Evolutionary conservation across 1,140 invertebrate species (phyloP).

Genomic region (Drosophila albomicans): DNA sequence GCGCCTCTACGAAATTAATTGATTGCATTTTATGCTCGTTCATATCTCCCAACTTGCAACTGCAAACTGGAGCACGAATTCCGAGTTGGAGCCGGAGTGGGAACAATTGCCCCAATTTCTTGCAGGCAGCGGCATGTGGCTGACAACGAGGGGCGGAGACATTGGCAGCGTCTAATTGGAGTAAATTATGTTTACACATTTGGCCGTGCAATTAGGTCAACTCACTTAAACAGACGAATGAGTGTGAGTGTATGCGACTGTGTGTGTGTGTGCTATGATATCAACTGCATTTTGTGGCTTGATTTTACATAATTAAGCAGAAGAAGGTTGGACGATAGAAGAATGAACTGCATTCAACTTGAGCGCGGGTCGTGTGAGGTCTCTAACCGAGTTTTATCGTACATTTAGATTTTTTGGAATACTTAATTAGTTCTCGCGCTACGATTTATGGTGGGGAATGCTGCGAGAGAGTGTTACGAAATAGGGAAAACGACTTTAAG

Average conservation of each 20-base stretch:
- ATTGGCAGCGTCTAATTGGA: slow-evolving; percentile 62
- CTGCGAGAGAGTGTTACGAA: slow-evolving; percentile 19
- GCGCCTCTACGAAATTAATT: slow-evolving; percentile 55
- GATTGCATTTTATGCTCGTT: slow-evolving; percentile 65
- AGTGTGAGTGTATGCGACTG: slow-evolving; percentile 19
- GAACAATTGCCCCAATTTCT: slow-evolving; percentile 63
- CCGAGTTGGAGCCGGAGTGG: slow-evolving; percentile 39
- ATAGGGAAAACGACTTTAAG: slow-evolving; percentile 34
- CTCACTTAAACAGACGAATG: slow-evolving; percentile 3
- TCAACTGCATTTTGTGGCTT: slow-evolving; percentile 60
- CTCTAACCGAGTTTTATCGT: slow-evolving; percentile 55
- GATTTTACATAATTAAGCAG: slow-evolving; percentile 69
- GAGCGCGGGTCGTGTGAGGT: slow-evolving; percentile 45
- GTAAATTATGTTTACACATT: slow-evolving; percentile 82
- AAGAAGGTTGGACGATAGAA: slow-evolving; percentile 6
- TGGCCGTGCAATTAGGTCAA: slow-evolving; percentile 74
- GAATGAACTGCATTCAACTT: slow-evolving; percentile 1
- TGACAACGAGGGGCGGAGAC: slow-evolving; percentile 15
- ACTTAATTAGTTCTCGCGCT: slow-evolving; percentile 63
- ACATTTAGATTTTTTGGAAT: slow-evolving; percentile 50
- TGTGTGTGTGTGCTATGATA: slow-evolving; percentile 59
- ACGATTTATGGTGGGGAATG: slow-evolving; percentile 38
- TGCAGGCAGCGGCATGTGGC: slow-evolving; percentile 30
- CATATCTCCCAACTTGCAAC: slow-evolving; percentile 28
- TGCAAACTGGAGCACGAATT: slow-evolving; percentile 21